Base-by-base conservation (phyloP, 1,140 invertebrate genomes). In the Lineus longissimus region DNA sequence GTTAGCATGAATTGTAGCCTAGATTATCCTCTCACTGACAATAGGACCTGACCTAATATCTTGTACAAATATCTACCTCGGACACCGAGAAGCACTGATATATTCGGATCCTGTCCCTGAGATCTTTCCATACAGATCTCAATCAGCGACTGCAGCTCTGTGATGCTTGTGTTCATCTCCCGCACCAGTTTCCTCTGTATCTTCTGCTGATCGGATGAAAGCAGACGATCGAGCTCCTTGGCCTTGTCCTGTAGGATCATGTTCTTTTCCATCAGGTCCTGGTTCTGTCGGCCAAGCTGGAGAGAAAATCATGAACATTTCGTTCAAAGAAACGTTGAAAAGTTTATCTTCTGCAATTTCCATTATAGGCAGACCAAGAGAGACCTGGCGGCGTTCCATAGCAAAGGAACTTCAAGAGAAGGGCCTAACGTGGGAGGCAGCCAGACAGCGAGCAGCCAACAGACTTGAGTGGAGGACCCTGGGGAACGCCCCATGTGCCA, bases 21-120 rank as follows among this genome's bases (percentile, higher is more conserved):
- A n/a, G n/a, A n/a, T n/a, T n/a, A n/a, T n/a, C n/a, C n/a, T n/a
- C n/a, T n/a, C n/a, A n/a, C n/a, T n/a, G n/a, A n/a, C n/a, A n/a
- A n/a, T n/a, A n/a, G n/a, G n/a, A 15, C 15, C 33, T 36, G 4
- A 36, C 33, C 4, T 36, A 15, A 36, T 7, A 15, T 36, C 11
- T 4, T 22, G 60, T 55, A 31, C n/a, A 33, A 22, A 17, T 27
- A 62, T 71, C 70, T 60, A 79, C 76, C 64, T 70, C 67, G 72
- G 22, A 73, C 70, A 22, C 76, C 76, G 15, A 79, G 65, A 7
- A 79, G 62, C 23, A 74, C 54, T 11, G 75, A 75, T 51, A 79
- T 74, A 60, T 79, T 76, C 9, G 76, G 77, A 54, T 78, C 75
- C 47, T 77, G 69, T 25, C 77, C 77, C 17, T 74, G 64, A 0